Conservation (phyloP, 1,140 invertebrate species). For the Ceratosolen solmsi region DNA sequence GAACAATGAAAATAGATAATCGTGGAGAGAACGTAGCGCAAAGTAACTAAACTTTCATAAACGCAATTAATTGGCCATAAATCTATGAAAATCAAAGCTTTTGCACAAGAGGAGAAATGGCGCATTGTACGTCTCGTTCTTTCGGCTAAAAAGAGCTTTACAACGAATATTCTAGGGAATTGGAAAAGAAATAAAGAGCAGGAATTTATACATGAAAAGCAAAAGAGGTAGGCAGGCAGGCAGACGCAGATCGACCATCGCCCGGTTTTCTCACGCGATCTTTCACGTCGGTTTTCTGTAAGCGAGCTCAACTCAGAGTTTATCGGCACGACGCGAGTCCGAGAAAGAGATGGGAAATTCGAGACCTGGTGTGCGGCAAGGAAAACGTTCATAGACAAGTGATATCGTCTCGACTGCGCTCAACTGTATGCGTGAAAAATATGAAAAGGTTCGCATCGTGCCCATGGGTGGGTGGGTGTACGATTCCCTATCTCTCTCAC, state of each 20-base stretch:
- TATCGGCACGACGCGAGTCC: conserved; percentile 30
- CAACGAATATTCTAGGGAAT: not conserved
- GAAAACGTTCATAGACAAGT: conserved; percentile 9
- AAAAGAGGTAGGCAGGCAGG: not conserved
- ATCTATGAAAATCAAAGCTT: not conserved
- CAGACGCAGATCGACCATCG: conserved; percentile 40
- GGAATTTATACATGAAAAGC: conserved; percentile 18
- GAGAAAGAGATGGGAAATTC: conserved; percentile 15
- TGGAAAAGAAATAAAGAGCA: not conserved
- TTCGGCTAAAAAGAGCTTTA: not conserved
- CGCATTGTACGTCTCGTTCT: not conserved
- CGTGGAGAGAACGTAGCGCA: not conserved
- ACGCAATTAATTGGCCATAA: too few relatives aligned
- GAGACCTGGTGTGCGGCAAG: not conserved
- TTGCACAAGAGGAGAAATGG: not conserved
- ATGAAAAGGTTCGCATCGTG: not conserved
- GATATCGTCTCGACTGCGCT: conserved; percentile 5
- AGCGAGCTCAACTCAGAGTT: not conserved
- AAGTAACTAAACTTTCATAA: not conserved
- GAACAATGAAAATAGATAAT: not conserved
- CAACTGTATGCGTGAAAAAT: not conserved
- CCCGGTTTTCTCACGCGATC: conserved; percentile 48
- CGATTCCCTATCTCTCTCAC: too few relatives aligned
- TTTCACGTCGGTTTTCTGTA: conserved; percentile 6
- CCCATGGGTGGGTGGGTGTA: too few relatives aligned